Conservation (phyloP, 2,113 vertebrate genomes). For the Patagioenas fasciata region DNA sequence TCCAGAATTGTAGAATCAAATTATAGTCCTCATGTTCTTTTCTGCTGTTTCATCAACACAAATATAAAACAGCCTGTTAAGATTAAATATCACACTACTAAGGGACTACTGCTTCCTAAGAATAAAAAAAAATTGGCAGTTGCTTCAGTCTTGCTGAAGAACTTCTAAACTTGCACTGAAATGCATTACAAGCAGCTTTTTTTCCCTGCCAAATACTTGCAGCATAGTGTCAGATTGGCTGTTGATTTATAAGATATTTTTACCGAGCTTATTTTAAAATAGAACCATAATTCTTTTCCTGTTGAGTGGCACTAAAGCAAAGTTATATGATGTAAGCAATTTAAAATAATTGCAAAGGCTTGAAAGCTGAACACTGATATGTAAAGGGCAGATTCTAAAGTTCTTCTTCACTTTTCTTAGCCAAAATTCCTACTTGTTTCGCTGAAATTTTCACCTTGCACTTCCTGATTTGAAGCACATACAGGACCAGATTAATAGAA, state of each 20-base stretch:
- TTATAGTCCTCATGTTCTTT: not conserved
- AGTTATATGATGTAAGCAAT: not conserved
- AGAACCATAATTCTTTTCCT: not conserved
- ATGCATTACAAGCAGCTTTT: not conserved
- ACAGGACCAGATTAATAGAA: too few relatives aligned
- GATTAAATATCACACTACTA: not conserved
- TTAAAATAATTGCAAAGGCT: not conserved
- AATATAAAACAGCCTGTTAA: not conserved
- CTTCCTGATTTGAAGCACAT: not conserved
- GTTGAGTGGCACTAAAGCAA: not conserved
- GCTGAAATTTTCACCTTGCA: not conserved
- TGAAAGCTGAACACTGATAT: not conserved
- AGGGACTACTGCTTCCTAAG: not conserved
- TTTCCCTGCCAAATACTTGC: not conserved
- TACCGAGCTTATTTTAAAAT: not conserved
- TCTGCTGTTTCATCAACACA: not conserved
- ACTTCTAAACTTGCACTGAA: not conserved
- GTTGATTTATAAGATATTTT: slow-evolving; percentile 15
- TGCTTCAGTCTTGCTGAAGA: not conserved
- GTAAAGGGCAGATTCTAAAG: not conserved
- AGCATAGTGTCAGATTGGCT: not conserved
- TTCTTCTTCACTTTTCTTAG: not conserved
- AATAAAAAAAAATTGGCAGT: not conserved
- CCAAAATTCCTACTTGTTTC: not conserved
- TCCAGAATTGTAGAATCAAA: not conserved